These are phyloP conservation scores for Dissostichus mawsoni DNA, from an alignment of 2,113 vertebrate species.

Conservation along the genomic window DNA sequence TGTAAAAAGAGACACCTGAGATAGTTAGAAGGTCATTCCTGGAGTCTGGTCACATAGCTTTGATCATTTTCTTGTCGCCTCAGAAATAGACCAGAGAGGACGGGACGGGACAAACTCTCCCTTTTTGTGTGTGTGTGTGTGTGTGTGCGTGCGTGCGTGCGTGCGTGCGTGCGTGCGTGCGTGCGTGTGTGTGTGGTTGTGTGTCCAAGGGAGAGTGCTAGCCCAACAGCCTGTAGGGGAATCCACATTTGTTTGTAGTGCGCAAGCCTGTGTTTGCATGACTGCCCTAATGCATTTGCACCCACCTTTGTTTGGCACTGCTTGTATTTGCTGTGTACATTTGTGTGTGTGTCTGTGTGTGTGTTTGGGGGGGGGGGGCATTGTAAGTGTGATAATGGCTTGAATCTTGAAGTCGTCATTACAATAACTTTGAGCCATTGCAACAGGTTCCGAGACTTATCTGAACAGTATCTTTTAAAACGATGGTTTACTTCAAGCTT, in stretches of 20 bases:
- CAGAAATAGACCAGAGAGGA: slow-evolving; percentile 80
- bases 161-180: slow-evolving; percentile 10
- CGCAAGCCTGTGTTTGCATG: slow-evolving; percentile 68
- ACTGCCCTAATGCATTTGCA: slow-evolving; percentile 65
- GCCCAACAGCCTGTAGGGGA: slow-evolving; percentile 48
- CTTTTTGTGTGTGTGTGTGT: not conserved
- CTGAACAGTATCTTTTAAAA: too few relatives aligned
- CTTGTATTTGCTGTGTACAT: slow-evolving; percentile 40
- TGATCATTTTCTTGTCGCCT: slow-evolving; percentile 81
- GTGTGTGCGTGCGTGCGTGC: not conserved
- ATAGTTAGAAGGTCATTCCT: slow-evolving; percentile 77
- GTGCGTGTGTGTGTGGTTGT: slow-evolving; percentile 9
- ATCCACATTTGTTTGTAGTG: slow-evolving; percentile 68
- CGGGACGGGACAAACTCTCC: slow-evolving; percentile 47
- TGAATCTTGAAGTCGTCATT: slow-evolving; percentile 27
- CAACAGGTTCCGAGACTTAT: not conserved
- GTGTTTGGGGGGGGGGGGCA: slow-evolving; percentile 1
- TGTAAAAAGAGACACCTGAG: slow-evolving; percentile 77
- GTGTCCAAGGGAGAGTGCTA: slow-evolving; percentile 6
- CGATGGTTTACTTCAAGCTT: not conserved
- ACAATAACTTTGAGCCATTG: slow-evolving; percentile 7
- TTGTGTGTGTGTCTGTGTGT: slow-evolving; percentile 9
- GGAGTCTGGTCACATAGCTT: slow-evolving; percentile 75
- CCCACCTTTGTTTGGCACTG: slow-evolving; percentile 46
- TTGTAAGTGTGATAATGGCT: slow-evolving; percentile 10